Conservation (phyloP, 23 tunicate genomes). For the Ciona savignyi region DNA sequence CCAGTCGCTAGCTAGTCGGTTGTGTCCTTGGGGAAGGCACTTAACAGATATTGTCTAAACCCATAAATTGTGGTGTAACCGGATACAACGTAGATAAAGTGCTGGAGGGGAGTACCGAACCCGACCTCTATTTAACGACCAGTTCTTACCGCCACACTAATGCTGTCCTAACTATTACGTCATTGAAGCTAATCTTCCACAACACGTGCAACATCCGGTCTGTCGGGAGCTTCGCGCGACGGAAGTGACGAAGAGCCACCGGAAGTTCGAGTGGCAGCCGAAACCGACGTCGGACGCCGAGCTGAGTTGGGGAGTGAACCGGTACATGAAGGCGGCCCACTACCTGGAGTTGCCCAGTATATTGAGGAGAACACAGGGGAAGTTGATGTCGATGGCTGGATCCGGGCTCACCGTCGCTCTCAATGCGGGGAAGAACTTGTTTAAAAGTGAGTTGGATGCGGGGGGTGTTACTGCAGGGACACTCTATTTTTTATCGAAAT, state of each 20-base stretch:
- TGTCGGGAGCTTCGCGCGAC: neutral
- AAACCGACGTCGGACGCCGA: conserved; percentile 25
- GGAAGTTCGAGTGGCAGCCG: conserved; percentile 6
- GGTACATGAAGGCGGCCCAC: conserved; percentile 14
- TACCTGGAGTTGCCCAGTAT: conserved; percentile 9
- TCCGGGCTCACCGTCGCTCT: conserved; percentile 4
- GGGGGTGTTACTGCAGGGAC: too few species aligned
- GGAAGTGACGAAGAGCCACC: conserved; percentile 4
- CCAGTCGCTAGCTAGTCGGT: too few species aligned
- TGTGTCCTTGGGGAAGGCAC: too few species aligned
- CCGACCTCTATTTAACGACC: too few species aligned
- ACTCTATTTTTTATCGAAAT: too few species aligned
- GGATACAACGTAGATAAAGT: too few species aligned
- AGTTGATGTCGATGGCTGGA: neutral
- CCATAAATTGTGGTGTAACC: too few species aligned
- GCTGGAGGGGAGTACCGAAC: too few species aligned
- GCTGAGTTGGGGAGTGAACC: conserved; percentile 14
- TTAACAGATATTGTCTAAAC: too few species aligned
- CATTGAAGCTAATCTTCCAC: conserved; percentile 13
- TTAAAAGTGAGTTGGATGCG: conserved; percentile 7
- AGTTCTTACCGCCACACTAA: too few species aligned
- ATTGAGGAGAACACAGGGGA: conserved; percentile 6
- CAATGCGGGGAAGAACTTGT: neutral
- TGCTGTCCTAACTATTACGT: too few species aligned
- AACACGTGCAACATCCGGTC: conserved; percentile 1